Percentiles rank a stretch among this genome's conserved stretches.
Conservation (phyloP, 2,888 invertebrate genomes). For the Protophormia terraenovae region DNA sequence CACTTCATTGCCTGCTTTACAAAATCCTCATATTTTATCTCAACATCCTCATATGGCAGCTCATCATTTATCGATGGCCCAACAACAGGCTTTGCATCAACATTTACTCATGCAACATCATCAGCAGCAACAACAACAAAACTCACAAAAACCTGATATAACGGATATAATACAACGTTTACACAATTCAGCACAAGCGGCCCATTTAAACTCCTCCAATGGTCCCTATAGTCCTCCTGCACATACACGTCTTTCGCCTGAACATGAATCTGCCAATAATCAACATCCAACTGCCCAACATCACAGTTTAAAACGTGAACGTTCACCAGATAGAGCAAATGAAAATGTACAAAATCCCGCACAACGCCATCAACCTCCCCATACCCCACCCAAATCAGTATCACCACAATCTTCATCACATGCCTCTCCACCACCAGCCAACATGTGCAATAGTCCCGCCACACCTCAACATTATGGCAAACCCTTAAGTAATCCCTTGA, state of each 20-base stretch:
- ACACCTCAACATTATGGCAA: slow-evolving; percentile 70
- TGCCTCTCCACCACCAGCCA: slow-evolving; percentile 74
- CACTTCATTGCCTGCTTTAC: slow-evolving; percentile 63
- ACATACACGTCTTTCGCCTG: slow-evolving; percentile 72
- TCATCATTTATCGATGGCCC: slow-evolving; percentile 74
- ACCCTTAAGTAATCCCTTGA: slow-evolving; percentile 59
- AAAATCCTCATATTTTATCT: slow-evolving; percentile 69
- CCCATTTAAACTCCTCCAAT: slow-evolving; percentile 66
- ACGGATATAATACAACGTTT: slow-evolving; percentile 79
- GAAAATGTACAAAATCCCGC: slow-evolving; percentile 78
- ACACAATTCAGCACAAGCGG: slow-evolving; percentile 77
- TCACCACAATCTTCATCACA: slow-evolving; percentile 78
- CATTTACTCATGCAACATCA: slow-evolving; percentile 75
- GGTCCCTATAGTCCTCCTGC: slow-evolving; percentile 73
- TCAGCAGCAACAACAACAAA: slow-evolving; percentile 69
- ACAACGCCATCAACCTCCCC: slow-evolving; percentile 79
- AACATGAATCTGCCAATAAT: slow-evolving; percentile 30
- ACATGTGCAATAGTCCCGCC: slow-evolving; percentile 68
- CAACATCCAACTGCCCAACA: slow-evolving; percentile 27
- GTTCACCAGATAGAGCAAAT: slow-evolving; percentile 76
- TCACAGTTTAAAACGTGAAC: slow-evolving; percentile 76
- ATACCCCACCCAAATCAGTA: slow-evolving; percentile 79
- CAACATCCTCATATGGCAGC: slow-evolving; percentile 72
- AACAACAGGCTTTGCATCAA: slow-evolving; percentile 77
- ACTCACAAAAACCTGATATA: slow-evolving; percentile 74